Percentiles rank a stretch among this genome's conserved stretches.
phyloP scores from a whole-genome alignment of 2,797 vertebrate species.

The Kryptopterus vitreolus region DNA sequence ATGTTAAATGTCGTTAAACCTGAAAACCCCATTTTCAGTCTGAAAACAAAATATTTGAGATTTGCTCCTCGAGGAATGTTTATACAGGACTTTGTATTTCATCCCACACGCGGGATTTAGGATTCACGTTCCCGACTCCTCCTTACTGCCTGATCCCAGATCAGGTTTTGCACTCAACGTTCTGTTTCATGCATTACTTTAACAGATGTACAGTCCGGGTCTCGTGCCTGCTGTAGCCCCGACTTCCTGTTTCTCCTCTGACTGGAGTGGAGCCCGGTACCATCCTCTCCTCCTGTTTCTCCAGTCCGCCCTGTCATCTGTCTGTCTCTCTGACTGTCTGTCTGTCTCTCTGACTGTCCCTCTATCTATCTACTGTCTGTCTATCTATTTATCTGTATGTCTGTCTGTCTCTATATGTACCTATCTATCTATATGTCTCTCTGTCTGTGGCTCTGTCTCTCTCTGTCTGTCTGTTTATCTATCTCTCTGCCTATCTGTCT shows the following conservation, averaged over 20 bases:
- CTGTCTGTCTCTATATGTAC: too few species aligned
- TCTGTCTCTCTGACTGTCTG: not conserved
- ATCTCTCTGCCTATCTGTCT: too few species aligned
- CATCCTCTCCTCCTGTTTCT: not conserved
- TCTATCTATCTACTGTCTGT: too few species aligned
- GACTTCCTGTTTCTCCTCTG: not conserved
- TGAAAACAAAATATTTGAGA: too few species aligned
- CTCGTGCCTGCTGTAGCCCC: not conserved
- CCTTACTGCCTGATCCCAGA: not conserved
- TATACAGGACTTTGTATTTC: not conserved
- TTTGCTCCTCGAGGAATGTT: not conserved
- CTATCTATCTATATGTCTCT: too few species aligned
- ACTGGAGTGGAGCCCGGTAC: not conserved
- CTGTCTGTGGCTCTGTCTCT: too few species aligned
- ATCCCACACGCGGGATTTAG: not conserved
- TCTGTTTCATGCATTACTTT: not conserved
- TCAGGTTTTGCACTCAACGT: not conserved
- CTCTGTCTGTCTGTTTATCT: too few species aligned
- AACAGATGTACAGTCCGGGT: not conserved
- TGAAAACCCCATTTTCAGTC: too few species aligned
- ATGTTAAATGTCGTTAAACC: too few species aligned
- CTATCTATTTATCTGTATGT: too few species aligned
- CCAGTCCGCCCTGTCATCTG: not conserved
- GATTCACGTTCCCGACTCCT: not conserved
- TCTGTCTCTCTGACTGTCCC: too few species aligned